These are phyloP conservation scores for Camponotus floridanus DNA, from an alignment of 1,140 invertebrate genomes.

Conservation along the genomic window DNA sequence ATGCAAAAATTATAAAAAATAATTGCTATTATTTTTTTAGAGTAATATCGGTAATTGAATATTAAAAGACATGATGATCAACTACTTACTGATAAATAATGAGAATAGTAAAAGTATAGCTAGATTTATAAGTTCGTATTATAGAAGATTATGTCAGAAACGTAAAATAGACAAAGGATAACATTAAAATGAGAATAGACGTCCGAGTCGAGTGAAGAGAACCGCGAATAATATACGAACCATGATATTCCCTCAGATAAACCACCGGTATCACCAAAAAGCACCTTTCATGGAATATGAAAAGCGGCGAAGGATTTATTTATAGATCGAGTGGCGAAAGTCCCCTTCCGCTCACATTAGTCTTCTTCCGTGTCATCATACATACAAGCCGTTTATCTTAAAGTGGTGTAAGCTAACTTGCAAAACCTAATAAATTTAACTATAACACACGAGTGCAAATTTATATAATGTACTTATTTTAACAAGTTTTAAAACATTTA, in stretches of 20 bases:
- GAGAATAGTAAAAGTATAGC: background rate
- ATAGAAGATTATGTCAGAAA: conserved; percentile 24
- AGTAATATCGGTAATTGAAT: background rate
- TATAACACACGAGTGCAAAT: background rate
- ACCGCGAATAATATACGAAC: conserved; percentile 42
- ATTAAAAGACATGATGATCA: background rate
- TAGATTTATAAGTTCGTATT: background rate
- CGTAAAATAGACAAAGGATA: conserved; percentile 2
- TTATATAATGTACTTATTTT: background rate
- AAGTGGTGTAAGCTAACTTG: conserved; percentile 16
- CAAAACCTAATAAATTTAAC: conserved; percentile 23
- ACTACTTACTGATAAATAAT: background rate
- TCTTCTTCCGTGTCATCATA: conserved; percentile 38
- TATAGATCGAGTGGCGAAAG: conserved; percentile 36
- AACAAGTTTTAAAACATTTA: background rate
- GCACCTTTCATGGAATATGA: conserved; percentile 36
- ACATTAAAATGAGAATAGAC: conserved; percentile 49
- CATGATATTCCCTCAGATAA: conserved; percentile 33
- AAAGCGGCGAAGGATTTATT: conserved; percentile 40
- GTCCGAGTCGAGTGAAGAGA: conserved; percentile 13
- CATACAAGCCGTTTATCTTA: conserved; percentile 3
- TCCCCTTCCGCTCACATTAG: conserved; percentile 28
- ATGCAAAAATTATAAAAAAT: background rate
- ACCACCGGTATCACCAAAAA: conserved; percentile 25
- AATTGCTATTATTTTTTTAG: too few relatives aligned